phyloP scores from a whole-genome alignment of 2,888 invertebrate species.

The Nematopogon swammerdamellus region DNA sequence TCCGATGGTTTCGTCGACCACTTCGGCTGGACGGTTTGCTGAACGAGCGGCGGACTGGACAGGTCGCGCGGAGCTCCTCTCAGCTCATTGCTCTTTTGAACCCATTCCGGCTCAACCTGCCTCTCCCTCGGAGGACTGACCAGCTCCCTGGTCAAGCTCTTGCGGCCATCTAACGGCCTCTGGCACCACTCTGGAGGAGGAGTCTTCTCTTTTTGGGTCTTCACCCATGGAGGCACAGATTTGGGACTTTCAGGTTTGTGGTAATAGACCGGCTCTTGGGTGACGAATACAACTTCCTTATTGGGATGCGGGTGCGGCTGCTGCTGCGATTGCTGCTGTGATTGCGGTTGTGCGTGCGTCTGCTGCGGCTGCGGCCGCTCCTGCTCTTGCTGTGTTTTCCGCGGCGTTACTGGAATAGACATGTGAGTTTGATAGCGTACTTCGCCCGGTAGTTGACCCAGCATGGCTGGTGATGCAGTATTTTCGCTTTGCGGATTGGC shows the following conservation, averaged over 20 bases:
- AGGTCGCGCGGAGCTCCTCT: constrained; percentile 36
- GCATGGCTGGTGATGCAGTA: constrained; percentile 19
- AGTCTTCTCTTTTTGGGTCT: constrained; percentile 46
- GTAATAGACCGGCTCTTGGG: constrained; percentile 42
- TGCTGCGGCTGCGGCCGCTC: not conserved
- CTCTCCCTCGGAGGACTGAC: constrained; percentile 38
- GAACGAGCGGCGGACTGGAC: constrained; percentile 41
- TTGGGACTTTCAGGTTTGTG: constrained; percentile 43
- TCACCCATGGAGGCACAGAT: constrained; percentile 44
- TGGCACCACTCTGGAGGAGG: constrained; percentile 48
- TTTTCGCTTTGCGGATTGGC: no score
- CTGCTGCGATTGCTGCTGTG: no score
- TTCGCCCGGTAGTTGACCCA: constrained; percentile 22
- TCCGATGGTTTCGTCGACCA: constrained; percentile 48
- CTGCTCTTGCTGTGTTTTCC: constrained; percentile 21
- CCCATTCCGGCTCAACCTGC: constrained; percentile 38
- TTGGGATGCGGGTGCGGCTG: constrained; percentile 19
- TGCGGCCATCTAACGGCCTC: constrained; percentile 33
- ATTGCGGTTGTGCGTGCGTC: not conserved
- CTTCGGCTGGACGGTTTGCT: constrained; percentile 35
- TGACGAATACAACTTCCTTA: constrained; percentile 42
- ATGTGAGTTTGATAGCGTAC: constrained; percentile 46
- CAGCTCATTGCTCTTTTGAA: constrained; percentile 40
- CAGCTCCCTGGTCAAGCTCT: constrained; percentile 34
- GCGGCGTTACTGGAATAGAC: constrained; percentile 44